Base-by-base conservation (phyloP, 2,113 vertebrate genomes). In the Orcinus orca region DNA sequence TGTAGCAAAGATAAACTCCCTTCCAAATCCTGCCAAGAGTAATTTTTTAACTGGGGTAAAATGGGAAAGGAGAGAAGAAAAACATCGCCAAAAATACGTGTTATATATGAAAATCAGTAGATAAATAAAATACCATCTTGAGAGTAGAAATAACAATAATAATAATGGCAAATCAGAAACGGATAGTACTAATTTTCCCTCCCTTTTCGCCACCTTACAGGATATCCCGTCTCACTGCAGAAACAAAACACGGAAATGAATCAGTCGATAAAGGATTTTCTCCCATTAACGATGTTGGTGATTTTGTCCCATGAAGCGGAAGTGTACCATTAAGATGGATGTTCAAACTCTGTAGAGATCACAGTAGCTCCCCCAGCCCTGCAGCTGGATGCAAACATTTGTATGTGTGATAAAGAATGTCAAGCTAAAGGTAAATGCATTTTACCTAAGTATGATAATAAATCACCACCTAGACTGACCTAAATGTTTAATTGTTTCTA, bases 211-310 rank as follows among this genome's bases (percentile, higher is more conserved):
- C 98, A 98, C 98, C 98, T 98, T 97, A 97, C 98, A 99, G 99
- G 99, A 99, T 98, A 98, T 99, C 99, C 99, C 21, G 99, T 99
- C 99, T 99, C 97, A 98, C 98, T 98, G 98, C 98, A 98, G 97
- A 98, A 98, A 99, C 99, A 99, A 99, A 99, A 98, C 98, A 92
- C 98, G 99, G 99, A 99, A 99, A 99, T 99, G 99, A 99, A 99
- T 99, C 99, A 99, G 98, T 98, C 91, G 98, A 99, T 98, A 98
- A 98, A 98, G 98, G 98, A 98, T 98, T 98, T 98, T 98, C 98
- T 99, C 98, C 98, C 98, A 98, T 98, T 98, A 98, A 98, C 98
- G 98, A 98, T 97, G 97, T 98, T 98, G 98, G 98, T 98, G 98
- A 99, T 98, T 99, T 97, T 98, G 98, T 98, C 98, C 98, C 95